These are phyloP conservation scores for Nasonovia ribisnigri DNA, from an alignment of 2,888 invertebrate genomes.

Conservation along the genomic window DNA sequence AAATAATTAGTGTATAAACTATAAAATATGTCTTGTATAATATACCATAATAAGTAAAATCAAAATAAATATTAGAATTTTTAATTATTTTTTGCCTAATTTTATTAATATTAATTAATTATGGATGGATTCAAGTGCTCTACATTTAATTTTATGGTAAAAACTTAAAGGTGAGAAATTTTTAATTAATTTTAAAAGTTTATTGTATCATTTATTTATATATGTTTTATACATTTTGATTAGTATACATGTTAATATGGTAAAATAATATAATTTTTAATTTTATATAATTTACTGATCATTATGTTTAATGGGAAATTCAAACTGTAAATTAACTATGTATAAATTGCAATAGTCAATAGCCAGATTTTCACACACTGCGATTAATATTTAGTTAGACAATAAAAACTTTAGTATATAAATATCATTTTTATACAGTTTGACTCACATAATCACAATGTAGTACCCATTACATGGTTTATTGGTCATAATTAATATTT, in stretches of 20 bases:
- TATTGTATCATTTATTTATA: background rate
- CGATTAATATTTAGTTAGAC: background rate
- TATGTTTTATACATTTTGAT: background rate
- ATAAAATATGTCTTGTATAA: conserved; percentile 1
- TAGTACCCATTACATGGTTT: background rate
- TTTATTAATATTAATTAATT: background rate
- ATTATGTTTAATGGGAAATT: background rate
- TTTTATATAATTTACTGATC: background rate
- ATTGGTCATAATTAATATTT: background rate
- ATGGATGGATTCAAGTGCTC: background rate
- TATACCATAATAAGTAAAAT: background rate
- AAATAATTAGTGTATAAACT: conserved; percentile 15
- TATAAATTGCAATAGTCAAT: background rate
- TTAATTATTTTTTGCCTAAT: background rate
- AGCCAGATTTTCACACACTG: background rate
- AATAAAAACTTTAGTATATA: background rate
- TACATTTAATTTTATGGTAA: background rate
- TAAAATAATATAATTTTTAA: background rate
- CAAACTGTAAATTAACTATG: background rate
- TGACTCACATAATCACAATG: background rate
- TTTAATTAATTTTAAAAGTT: background rate
- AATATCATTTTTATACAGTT: background rate
- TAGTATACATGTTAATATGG: background rate
- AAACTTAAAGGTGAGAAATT: background rate
- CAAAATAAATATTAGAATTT: background rate